Conservation (phyloP, 2,888 invertebrate species). For the Pristionchus exspectatus region DNA sequence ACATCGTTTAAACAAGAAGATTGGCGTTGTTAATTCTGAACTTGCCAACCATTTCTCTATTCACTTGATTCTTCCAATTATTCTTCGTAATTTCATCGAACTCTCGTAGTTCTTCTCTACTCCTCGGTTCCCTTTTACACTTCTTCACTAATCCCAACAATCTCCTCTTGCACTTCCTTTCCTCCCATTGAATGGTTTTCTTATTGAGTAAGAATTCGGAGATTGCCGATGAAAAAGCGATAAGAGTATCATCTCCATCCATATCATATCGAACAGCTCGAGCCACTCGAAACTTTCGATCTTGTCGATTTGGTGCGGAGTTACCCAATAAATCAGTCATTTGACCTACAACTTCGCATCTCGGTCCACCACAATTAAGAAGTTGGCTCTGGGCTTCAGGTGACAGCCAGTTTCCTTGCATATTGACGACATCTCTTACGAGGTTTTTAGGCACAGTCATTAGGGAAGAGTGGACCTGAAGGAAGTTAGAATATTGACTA, state of each 20-base stretch:
- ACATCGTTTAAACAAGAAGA: conserved; percentile 28
- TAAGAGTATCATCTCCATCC: conserved; percentile 43
- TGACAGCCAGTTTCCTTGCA: conserved; percentile 34
- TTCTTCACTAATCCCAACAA: conserved; percentile 46
- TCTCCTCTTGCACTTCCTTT: conserved; percentile 30
- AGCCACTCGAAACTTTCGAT: conserved; percentile 50
- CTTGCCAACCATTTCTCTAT: conserved; percentile 1
- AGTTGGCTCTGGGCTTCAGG: conserved; percentile 50
- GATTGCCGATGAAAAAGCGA: conserved; percentile 51
- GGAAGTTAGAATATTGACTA: not conserved
- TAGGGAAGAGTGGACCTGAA: not conserved
- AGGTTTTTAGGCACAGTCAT: not conserved
- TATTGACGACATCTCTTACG: not conserved
- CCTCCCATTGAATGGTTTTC: conserved; percentile 35
- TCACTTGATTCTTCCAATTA: conserved; percentile 53
- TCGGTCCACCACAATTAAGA: conserved; percentile 44
- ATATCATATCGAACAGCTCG: conserved; percentile 51
- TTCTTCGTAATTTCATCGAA: conserved; percentile 39
- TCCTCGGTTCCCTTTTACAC: conserved; percentile 1
- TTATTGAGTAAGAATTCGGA: conserved; percentile 55
- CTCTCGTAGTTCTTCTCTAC: conserved; percentile 46
- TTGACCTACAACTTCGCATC: conserved; percentile 53
- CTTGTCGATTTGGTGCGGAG: conserved; percentile 39
- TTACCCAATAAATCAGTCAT: conserved; percentile 45
- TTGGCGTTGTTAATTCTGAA: conserved; percentile 45